Percentiles rank a stretch among this genome's conserved stretches.
phyloP scores from a whole-genome alignment of 2,888 invertebrate species.

The Pilophorus perplexus region DNA sequence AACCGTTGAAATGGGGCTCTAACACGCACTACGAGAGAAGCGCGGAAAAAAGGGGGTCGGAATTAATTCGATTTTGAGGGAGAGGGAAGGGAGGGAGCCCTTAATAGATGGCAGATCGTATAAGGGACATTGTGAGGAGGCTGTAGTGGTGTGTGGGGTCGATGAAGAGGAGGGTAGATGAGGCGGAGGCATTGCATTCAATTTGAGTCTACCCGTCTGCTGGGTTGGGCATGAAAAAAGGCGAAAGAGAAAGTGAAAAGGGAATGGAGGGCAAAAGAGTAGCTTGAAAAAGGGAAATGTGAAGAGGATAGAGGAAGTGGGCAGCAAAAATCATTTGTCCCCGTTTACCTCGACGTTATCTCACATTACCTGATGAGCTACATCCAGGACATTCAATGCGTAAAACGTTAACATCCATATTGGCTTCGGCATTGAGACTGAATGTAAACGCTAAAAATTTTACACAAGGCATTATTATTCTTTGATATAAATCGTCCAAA shows the following conservation, averaged over 20 bases:
- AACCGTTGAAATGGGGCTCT: constrained; percentile 27
- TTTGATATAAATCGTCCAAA: too few species aligned
- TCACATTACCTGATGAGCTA: too few species aligned
- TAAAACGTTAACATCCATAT: too few species aligned
- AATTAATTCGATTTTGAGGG: constrained; percentile 22
- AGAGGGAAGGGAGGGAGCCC: constrained; percentile 18
- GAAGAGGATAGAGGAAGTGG: constrained; percentile 30
- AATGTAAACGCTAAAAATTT: too few species aligned
- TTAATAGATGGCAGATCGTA: constrained; percentile 33
- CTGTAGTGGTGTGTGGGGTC: constrained; percentile 12
- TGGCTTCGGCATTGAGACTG: too few species aligned
- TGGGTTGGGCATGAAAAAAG: not conserved
- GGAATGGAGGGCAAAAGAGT: constrained; percentile 42
- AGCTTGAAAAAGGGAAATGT: constrained; percentile 22
- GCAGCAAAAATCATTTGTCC: constrained; percentile 25
- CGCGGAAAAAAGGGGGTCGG: constrained; percentile 6
- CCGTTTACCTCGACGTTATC: too few species aligned
- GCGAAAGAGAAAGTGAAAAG: constrained; percentile 33
- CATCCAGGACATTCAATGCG: too few species aligned
- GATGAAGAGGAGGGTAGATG: constrained; percentile 1
- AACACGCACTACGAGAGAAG: constrained; percentile 11
- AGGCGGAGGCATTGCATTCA: constrained; percentile 11
- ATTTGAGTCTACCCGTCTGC: constrained; percentile 8
- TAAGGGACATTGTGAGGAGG: constrained; percentile 38
- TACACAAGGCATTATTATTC: too few species aligned